A percentile compares a stretch with the other conserved stretches of the same genome.
phyloP scores from a whole-genome alignment of 2,113 vertebrate genomes.

The Typhlomys cinereus region DNA sequence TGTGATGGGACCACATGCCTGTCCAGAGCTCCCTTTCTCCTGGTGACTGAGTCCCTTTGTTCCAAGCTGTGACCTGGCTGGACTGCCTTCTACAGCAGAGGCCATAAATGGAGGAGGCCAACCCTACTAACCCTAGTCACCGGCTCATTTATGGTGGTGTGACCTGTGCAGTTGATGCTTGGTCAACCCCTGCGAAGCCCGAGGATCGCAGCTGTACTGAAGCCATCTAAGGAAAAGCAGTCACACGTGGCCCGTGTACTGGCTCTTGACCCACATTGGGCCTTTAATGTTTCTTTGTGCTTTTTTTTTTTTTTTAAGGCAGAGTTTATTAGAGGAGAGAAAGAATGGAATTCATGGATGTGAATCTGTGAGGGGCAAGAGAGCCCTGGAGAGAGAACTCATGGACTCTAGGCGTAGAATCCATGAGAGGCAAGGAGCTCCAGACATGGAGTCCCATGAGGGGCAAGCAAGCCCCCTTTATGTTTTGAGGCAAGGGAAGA shows the following conservation, averaged over 20 bases:
- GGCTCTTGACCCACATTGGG: neutral
- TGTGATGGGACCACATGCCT: neutral
- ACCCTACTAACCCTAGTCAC: neutral
- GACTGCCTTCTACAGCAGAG: neutral
- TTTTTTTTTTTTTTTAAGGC: too few relatives aligned
- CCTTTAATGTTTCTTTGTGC: too few relatives aligned
- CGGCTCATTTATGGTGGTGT: neutral
- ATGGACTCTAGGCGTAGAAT: too few relatives aligned
- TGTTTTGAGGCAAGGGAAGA: neutral
- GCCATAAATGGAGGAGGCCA: neutral
- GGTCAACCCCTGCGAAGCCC: neutral
- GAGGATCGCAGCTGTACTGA: neutral
- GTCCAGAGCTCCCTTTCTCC: too few relatives aligned
- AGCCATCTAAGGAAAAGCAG: neutral
- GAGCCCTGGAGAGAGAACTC: too few relatives aligned
- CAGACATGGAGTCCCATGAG: too few relatives aligned
- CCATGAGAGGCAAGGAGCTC: too few relatives aligned
- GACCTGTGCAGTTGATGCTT: neutral
- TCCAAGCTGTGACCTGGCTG: neutral
- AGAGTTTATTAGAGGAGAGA: too few relatives aligned
- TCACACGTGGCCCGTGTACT: neutral
- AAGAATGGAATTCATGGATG: too few relatives aligned
- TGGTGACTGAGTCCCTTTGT: neutral
- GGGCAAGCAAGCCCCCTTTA: too few relatives aligned
- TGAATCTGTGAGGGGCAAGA: too few relatives aligned